Percentiles rank a stretch among this genome's conserved stretches.
Evolutionary conservation across 2,113 vertebrate species (phyloP).

Genomic region (Ciconia boyciana): DNA sequence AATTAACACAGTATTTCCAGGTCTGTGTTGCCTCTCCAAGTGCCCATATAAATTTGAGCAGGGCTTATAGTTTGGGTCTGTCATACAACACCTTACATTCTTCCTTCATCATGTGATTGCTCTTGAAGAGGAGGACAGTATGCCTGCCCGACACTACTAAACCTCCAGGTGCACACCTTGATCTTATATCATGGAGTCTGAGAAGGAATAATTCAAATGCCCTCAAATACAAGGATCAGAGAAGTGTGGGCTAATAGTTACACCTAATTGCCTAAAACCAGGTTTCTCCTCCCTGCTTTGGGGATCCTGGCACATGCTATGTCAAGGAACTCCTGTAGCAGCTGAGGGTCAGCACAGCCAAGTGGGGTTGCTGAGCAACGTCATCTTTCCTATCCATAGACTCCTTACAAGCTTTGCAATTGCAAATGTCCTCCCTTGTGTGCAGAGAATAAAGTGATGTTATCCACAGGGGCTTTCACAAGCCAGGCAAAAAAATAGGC

Average conservation of each 20-base stretch:
- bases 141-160: neutral
- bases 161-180: neutral
- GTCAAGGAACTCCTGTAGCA: neutral
- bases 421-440: neutral
- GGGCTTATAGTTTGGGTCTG: neutral
- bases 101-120: neutral
- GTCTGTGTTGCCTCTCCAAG: neutral
- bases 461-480: neutral
- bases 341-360: neutral
- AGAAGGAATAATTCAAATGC: neutral
- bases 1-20: neutral
- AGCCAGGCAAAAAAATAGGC: neutral
- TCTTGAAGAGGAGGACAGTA: neutral
- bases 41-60: neutral
- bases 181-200: neutral
- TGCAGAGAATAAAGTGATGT: neutral
- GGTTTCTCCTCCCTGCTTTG: neutral
- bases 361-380: neutral
- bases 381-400: neutral
- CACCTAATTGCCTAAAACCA: neutral
- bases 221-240: neutral
- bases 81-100: neutral
- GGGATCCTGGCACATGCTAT: neutral
- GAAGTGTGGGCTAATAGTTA: neutral
- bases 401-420: neutral